Evolutionary conservation across 1,140 invertebrate species (phyloP).

Genomic region (Zophobas atratus): DNA sequence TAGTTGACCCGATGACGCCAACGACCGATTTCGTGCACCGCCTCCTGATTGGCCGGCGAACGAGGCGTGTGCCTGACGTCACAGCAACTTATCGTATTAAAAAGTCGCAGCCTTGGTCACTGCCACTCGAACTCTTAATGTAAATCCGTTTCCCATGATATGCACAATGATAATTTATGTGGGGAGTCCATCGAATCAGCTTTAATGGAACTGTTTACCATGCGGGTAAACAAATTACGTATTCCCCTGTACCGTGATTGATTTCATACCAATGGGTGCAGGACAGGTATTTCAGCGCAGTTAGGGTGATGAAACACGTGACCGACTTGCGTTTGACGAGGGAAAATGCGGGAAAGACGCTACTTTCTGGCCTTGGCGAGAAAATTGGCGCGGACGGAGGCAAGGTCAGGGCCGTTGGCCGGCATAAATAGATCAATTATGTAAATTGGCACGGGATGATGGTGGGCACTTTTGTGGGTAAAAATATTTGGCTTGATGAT

Average conservation of each 20-base stretch:
- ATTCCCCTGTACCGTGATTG: conserved; percentile 2
- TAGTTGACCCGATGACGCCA: neutral
- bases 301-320: conserved; percentile 25
- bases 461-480: neutral
- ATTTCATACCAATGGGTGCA: conserved; percentile 12
- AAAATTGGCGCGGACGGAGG: neutral
- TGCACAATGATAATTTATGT: conserved; percentile 24
- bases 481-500: too few species aligned
- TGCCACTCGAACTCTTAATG: neutral
- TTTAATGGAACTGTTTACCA: neutral
- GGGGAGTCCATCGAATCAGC: neutral
- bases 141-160: conserved; percentile 3
- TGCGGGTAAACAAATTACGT: conserved; percentile 15
- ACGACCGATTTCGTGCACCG: neutral
- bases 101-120: neutral
- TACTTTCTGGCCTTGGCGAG: too few species aligned
- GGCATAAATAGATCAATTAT: neutral
- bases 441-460: neutral
- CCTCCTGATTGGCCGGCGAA: neutral
- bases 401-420: neutral
- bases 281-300: conserved; percentile 26
- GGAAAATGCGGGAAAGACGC: neutral
- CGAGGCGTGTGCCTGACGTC: conserved; percentile 1
- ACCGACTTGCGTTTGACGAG: conserved; percentile 14
- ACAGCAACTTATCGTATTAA: neutral